These are phyloP conservation scores for Lepus oiostolus DNA, from an alignment of 2,797 vertebrate species.

Conservation along the genomic window DNA sequence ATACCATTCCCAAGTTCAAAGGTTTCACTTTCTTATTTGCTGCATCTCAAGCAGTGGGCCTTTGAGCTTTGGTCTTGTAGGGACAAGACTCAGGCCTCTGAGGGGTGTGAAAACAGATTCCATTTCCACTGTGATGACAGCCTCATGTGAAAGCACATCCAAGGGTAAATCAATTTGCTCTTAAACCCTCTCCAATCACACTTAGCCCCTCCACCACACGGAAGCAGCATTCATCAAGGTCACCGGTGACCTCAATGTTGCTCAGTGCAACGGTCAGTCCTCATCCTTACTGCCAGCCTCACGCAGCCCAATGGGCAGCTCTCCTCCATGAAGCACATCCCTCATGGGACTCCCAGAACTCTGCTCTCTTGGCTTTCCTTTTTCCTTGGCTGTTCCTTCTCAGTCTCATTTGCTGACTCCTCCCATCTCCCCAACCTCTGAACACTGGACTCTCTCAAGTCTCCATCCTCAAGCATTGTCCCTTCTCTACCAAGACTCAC, in stretches of 20 bases:
- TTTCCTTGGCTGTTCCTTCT: not conserved
- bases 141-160: not conserved
- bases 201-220: not conserved
- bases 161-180: conserved; percentile 55
- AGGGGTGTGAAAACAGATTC: conserved; percentile 69
- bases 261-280: not conserved
- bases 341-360: not conserved
- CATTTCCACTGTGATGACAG: conserved; percentile 7
- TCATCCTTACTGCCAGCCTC: not conserved
- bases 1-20: conserved; percentile 73
- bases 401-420: not conserved
- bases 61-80: conserved; percentile 59
- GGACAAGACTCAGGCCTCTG: conserved; percentile 30
- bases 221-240: conserved; percentile 35
- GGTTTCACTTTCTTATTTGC: conserved; percentile 62
- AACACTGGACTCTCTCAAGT: no score
- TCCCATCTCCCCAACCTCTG: not conserved
- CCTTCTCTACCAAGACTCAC: not conserved
- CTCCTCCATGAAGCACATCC: not conserved
- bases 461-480: not conserved
- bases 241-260: not conserved
- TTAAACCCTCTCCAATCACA: not conserved
- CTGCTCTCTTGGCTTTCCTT: not conserved
- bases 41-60: conserved; percentile 12
- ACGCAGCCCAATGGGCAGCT: not conserved